Conservation (phyloP, 2,888 invertebrate genomes). For the Ecliptopera silaceata region DNA sequence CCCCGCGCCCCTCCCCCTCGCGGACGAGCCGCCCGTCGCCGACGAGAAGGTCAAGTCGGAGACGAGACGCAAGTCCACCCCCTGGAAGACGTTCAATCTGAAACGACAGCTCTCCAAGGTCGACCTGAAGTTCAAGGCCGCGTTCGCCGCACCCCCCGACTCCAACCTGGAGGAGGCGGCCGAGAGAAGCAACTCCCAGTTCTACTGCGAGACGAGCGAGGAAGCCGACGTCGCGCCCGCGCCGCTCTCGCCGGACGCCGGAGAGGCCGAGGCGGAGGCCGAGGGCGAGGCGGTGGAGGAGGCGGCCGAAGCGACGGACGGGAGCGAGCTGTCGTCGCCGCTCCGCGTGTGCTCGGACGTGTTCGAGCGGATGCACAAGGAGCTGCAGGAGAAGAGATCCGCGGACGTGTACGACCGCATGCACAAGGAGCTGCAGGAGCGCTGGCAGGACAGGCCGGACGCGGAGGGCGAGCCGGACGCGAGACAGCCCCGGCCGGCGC, state of each 20-base stretch:
- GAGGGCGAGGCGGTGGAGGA: constrained; percentile 50
- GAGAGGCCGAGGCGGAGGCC: constrained; percentile 29
- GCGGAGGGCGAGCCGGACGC: constrained; percentile 39
- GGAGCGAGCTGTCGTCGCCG: constrained; percentile 47
- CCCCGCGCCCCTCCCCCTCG: constrained; percentile 37
- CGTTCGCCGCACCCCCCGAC: constrained; percentile 78
- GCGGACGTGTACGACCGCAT: constrained; percentile 69
- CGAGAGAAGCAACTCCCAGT: constrained; percentile 64
- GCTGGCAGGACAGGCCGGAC: constrained; percentile 67
- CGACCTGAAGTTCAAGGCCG: constrained; percentile 88
- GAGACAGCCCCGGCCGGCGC: constrained; percentile 49
- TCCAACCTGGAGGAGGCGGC: constrained; percentile 60
- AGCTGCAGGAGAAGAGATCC: constrained; percentile 61
- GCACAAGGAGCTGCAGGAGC: constrained; percentile 74
- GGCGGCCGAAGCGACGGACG: constrained; percentile 39
- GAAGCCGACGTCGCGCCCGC: constrained; percentile 44
- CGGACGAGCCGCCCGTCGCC: constrained; percentile 37
- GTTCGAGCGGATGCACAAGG: constrained; percentile 71
- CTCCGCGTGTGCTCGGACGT: constrained; percentile 68
- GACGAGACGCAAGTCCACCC: constrained; percentile 84
- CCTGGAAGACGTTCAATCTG: constrained; percentile 91
- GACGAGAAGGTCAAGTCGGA: constrained; percentile 68
- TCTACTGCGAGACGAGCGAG: constrained; percentile 60
- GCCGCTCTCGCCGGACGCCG: constrained; percentile 42
- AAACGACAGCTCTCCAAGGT: constrained; percentile 92